Conservation (phyloP, 2,888 invertebrate genomes). For the Melipona bicolor region DNA sequence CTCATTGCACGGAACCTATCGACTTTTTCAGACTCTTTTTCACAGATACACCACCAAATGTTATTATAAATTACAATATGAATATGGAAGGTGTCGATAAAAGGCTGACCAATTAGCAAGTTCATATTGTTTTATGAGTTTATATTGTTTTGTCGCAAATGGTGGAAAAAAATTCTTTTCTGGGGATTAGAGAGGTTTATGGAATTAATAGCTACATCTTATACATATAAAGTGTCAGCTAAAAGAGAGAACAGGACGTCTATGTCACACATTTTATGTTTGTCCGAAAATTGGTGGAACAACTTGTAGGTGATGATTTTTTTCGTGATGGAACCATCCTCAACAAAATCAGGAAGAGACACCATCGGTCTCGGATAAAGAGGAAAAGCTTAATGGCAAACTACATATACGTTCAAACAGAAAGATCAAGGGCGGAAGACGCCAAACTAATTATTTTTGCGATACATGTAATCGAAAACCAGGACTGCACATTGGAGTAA, state of each 20-base stretch:
- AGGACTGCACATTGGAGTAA: no score
- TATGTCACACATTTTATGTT: neutral
- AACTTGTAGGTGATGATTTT: constrained; percentile 27
- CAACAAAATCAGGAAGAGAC: neutral
- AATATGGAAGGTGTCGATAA: constrained; percentile 32
- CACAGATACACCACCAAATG: no score
- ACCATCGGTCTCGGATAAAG: no score
- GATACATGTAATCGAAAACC: no score
- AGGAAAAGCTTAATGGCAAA: neutral
- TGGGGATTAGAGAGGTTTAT: constrained; percentile 18
- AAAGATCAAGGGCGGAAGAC: no score
- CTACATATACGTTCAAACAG: no score
- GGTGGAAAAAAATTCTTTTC: constrained; percentile 20
- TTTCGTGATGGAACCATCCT: constrained; percentile 12
- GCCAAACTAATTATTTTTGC: no score
- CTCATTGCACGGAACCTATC: no score
- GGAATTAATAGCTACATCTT: neutral
- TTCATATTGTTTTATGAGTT: constrained; percentile 38
- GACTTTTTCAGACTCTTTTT: no score
- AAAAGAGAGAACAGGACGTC: no score
- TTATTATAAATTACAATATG: constrained; percentile 37
- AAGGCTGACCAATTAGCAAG: constrained; percentile 3
- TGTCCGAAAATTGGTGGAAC: constrained; percentile 20
- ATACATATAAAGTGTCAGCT: no score
- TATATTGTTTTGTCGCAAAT: no score